Base-by-base conservation (phyloP, 2,797 vertebrate genomes). In the Valencia hispanica region DNA sequence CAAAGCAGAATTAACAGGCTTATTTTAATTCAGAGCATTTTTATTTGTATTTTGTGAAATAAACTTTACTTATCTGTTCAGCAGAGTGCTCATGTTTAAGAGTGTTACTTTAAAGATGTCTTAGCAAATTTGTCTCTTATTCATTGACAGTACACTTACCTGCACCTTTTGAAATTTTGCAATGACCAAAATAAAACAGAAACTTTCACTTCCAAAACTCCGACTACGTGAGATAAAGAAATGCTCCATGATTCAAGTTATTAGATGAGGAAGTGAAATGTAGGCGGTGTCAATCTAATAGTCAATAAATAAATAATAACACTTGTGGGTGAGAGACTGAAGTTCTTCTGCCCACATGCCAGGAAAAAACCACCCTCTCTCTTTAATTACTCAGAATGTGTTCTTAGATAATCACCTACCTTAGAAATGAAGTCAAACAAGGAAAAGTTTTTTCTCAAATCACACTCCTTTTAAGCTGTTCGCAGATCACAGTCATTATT, bases 371-470 rank as follows among this genome's bases (percentile, higher is more conserved):
- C 74, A 72, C 32, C 71, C 4, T 27, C 45, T 72, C 71, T 30
- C 27, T 55, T 48, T 25, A 68, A 41, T 73, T 48, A 88, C 79
- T 79, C 5, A 55, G 20, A 68, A 70, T 14, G 34, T 47, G 68
- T 74, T 87, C 73, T 88, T 85, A 88, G 73, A 90, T 80, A 88
- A 48, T 51, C 34, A 68, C 34, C 51, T 50, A 27, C 6, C 10
- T 66, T 15, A 53, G 72, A 81, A 68, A 47, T 43, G 43, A 55
- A 75, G 17, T 34, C 59, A 74, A 36, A 27, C 59, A 18, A 43
- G 47, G 34, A 70, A 48, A 34, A 10, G 1, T 41, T 50, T 50
- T 30, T 50, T 59, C 51, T 47, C 73, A 30, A 30, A 55, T 41
- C 25, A 53, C 41, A 48, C 41, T 32, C 70, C 68, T 47, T n/a